A percentile compares a stretch with the other conserved stretches of the same genome.
These are phyloP conservation scores for Ditylenchus weischeri DNA, from an alignment of 2,888 invertebrate genomes.

Conservation along the genomic window DNA sequence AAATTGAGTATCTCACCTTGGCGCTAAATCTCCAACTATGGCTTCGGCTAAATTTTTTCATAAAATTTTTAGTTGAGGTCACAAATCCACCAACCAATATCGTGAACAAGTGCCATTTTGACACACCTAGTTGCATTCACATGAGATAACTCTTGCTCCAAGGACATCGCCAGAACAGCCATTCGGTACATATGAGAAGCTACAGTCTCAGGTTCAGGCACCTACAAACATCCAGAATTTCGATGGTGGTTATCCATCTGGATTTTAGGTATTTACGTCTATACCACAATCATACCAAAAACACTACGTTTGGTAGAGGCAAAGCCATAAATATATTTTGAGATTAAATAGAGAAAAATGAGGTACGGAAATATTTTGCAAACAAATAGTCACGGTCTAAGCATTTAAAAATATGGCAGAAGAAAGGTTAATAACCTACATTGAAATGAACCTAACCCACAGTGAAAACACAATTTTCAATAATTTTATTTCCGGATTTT, in stretches of 20 bases:
- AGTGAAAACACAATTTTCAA: not conserved
- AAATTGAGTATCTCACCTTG: conserved; percentile 59
- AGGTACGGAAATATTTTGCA: too few species aligned
- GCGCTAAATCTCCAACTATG: conserved; percentile 92
- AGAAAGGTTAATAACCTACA: conserved; percentile 15
- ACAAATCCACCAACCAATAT: conserved; percentile 68
- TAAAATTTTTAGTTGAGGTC: too few species aligned
- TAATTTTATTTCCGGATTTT: not conserved
- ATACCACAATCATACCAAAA: too few species aligned
- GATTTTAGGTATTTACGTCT: too few species aligned
- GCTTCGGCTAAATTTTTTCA: conserved; percentile 67
- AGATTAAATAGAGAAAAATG: too few species aligned
- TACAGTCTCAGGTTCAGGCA: conserved; percentile 62
- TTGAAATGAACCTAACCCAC: conserved; percentile 25
- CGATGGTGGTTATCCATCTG: not conserved
- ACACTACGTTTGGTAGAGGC: too few species aligned
- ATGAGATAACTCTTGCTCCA: conserved; percentile 21
- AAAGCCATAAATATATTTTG: too few species aligned
- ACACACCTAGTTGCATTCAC: conserved; percentile 48
- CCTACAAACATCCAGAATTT: conserved; percentile 19
- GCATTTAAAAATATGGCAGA: conserved; percentile 3
- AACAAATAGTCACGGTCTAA: not conserved
- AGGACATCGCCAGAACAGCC: conserved; percentile 61
- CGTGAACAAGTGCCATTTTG: conserved; percentile 76
- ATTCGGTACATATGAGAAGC: conserved; percentile 63